phyloP scores from a whole-genome alignment of 1,140 invertebrate genomes.

The Tribolium madens region DNA sequence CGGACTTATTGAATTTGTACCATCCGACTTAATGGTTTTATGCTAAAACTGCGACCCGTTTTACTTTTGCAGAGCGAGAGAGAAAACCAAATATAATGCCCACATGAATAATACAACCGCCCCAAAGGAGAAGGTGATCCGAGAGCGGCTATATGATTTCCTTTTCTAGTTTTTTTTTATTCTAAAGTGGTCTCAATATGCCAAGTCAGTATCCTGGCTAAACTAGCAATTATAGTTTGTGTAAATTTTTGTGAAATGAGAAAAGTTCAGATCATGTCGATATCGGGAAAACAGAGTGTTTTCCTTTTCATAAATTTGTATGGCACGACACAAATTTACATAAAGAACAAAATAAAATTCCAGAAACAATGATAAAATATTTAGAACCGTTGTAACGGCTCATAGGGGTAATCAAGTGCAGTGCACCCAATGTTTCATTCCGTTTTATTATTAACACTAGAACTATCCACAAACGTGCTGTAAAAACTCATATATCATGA shows the following conservation, averaged over 20 bases:
- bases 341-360: not conserved
- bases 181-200: not conserved
- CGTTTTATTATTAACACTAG: not conserved
- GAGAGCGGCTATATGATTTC: not conserved
- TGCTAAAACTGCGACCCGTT: slow-evolving; percentile 35
- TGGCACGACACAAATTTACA: slow-evolving; percentile 8
- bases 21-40: slow-evolving; percentile 46
- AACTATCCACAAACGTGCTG: not conserved
- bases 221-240: too few species aligned
- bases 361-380: slow-evolving; percentile 5
- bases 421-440: not conserved
- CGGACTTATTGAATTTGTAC: slow-evolving; percentile 46
- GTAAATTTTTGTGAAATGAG: too few species aligned
- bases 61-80: slow-evolving; percentile 19
- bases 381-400: slow-evolving; percentile 2
- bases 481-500: too few species aligned
- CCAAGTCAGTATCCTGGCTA: not conserved
- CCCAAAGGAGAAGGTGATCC: slow-evolving; percentile 2
- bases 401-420: slow-evolving; percentile 13
- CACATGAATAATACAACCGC: slow-evolving; percentile 24
- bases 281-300: not conserved
- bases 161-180: not conserved
- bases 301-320: slow-evolving; percentile 1
- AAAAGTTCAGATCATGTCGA: too few species aligned
- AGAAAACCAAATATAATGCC: not conserved